Percentiles rank a stretch among this genome's conserved stretches.
Conservation (phyloP, 2,888 invertebrate genomes). For the Oxycera nigricornis region DNA sequence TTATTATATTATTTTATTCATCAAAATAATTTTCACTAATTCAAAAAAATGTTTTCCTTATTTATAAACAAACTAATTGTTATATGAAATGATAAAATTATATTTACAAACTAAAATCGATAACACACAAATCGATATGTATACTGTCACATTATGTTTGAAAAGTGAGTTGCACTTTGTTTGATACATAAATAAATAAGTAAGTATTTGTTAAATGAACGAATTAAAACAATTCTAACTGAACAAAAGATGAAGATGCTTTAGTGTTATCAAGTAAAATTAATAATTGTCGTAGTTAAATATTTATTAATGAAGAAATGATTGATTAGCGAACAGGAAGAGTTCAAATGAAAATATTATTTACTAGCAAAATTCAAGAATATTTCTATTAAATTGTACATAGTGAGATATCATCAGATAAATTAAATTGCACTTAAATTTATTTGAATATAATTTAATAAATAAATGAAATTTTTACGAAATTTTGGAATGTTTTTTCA, state of each 20-base stretch:
- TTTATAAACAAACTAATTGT: neutral
- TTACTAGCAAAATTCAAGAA: conserved; percentile 5
- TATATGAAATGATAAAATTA: neutral
- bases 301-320: conserved; percentile 8
- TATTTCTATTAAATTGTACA: conserved; percentile 34
- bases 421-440: conserved; percentile 8
- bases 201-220: conserved; percentile 4
- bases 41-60: neutral
- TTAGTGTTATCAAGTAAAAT: neutral
- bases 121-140: neutral
- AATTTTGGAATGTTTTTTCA: neutral
- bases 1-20: too few relatives aligned
- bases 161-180: neutral
- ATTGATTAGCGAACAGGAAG: conserved; percentile 3
- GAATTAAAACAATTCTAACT: neutral
- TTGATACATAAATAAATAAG: neutral
- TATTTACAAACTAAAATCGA: neutral
- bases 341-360: conserved; percentile 4
- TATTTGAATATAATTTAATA: conserved; percentile 20
- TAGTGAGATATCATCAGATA: conserved; percentile 7
- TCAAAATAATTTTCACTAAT: too few relatives aligned
- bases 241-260: neutral
- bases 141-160: neutral
- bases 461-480: conserved; percentile 31
- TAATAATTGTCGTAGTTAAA: conserved; percentile 13